phyloP scores from a whole-genome alignment of 2,113 vertebrate species.

The Dasypus novemcinctus region DNA sequence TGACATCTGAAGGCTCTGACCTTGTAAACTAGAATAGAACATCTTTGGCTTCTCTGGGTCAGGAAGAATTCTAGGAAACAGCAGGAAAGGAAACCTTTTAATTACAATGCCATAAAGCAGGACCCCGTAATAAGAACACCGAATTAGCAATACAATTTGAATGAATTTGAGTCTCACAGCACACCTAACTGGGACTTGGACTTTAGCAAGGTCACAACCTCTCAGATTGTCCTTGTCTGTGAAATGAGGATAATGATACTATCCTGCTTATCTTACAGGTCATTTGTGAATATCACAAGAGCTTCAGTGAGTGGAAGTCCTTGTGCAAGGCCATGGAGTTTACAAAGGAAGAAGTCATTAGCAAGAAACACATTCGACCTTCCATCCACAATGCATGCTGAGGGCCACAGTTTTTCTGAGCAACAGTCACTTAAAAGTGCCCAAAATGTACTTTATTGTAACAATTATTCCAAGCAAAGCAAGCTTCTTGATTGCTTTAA shows the following conservation, averaged over 20 bases:
- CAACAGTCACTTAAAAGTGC: not conserved
- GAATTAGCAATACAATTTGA: not conserved
- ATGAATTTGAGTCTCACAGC: not conserved
- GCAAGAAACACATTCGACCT: not conserved
- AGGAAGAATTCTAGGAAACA: not conserved
- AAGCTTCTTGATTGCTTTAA: not conserved
- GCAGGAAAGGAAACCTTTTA: not conserved
- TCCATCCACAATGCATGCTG: not conserved
- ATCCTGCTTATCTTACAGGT: not conserved
- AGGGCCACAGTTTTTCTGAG: not conserved
- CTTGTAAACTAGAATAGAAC: not conserved
- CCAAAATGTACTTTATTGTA: not conserved
- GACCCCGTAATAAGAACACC: not conserved
- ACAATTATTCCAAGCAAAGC: not conserved
- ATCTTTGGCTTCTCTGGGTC: not conserved
- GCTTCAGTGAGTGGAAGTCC: accelerated
- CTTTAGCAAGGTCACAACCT: not conserved
- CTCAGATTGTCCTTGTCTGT: not conserved
- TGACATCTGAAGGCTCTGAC: not conserved
- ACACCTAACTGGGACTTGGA: not conserved
- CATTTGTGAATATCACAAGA: not conserved
- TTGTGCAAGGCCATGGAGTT: no score
- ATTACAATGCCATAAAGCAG: not conserved
- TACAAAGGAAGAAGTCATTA: not conserved
- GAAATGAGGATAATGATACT: not conserved